phyloP scores from a whole-genome alignment of 64 coral and sea anemone species.

The Astreopora myriophthalma region DNA sequence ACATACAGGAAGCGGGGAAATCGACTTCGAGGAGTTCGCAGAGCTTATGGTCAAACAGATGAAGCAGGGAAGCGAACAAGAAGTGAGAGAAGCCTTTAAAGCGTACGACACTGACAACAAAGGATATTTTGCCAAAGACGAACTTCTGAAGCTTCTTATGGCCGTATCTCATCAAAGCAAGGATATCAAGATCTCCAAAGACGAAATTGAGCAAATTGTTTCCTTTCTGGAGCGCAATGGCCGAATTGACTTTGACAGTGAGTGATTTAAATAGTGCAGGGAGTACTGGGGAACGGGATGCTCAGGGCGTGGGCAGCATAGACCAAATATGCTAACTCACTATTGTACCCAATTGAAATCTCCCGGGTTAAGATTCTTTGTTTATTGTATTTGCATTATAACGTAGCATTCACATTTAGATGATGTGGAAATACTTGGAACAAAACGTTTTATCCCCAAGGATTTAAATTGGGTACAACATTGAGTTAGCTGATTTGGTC shows the following conservation, averaged over 20 bases:
- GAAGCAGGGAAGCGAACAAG: conserved; percentile 49
- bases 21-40: conserved; percentile 78
- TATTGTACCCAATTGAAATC: too few relatives aligned
- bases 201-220: conserved; percentile 36
- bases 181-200: conserved; percentile 59
- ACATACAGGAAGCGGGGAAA: conserved; percentile 61
- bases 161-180: conserved; percentile 27
- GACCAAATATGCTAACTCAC: too few relatives aligned
- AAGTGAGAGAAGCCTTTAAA: conserved; percentile 68
- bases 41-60: conserved; percentile 72
- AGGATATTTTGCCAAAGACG: conserved; percentile 51
- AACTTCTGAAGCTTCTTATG: conserved; percentile 38
- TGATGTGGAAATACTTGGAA: too few relatives aligned
- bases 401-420: too few relatives aligned
- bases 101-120: conserved; percentile 49
- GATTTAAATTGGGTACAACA: too few relatives aligned
- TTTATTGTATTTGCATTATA: too few relatives aligned
- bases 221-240: conserved; percentile 30
- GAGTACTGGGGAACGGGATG: too few relatives aligned
- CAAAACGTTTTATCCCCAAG: too few relatives aligned
- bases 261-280: background rate
- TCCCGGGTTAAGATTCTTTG: too few relatives aligned
- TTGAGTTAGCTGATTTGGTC: too few relatives aligned
- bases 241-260: conserved; percentile 47
- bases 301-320: too few relatives aligned